Base-by-base conservation (phyloP, 2,797 vertebrate species). In the Sylvilagus floridanus region DNA sequence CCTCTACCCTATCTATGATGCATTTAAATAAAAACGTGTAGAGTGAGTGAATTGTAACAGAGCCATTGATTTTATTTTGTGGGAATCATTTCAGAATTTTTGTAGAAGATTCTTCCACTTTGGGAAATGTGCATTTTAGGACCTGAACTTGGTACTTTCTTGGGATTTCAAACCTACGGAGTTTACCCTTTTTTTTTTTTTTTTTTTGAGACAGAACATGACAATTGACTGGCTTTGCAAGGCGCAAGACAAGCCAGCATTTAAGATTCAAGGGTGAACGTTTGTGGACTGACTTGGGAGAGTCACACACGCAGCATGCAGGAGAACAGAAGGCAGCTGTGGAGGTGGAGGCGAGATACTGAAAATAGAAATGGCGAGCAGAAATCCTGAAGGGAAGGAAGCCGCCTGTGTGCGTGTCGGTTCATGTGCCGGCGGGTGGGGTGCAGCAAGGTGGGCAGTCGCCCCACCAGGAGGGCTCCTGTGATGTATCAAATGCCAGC, bases 401-500 rank as follows among this genome's bases (percentile, higher is more conserved):
- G 62, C 60, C 42, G 72, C 75, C 17, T 62, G 72, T 32, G 88
- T 4, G 0, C 93, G 95, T 93, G 95, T 57, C 65, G 62, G 83
- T 54, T 94, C 89, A 79, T 62, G 91, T 76, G 69, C 93, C 30
- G 7, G 6, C 75, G 96, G 92, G 95, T 97, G 72, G 82, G 94
- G 97, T 95, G 93, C 97, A 62, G 76, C 83, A 97, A 78, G 96
- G 96, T 94, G 97, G 96, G 96, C 50, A 95, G 88, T 93, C 97
- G 93, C 97, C 96, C 97, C 97, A 98, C 98, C 97, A 93, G 96
- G 96, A 97, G 97, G 94, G 98, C 98, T 99, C 98, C 98, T 98
- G 98, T 99, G 99, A 99, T 99, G 98, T 98, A 99, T 99, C 98
- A 98, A 99, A 98, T 99, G 99, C 99, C 99, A 99, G 97, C 98